Percentiles rank a stretch among this genome's conserved stretches.
Conservation (phyloP, 2,888 invertebrate genomes). For the Protonemura montana region DNA sequence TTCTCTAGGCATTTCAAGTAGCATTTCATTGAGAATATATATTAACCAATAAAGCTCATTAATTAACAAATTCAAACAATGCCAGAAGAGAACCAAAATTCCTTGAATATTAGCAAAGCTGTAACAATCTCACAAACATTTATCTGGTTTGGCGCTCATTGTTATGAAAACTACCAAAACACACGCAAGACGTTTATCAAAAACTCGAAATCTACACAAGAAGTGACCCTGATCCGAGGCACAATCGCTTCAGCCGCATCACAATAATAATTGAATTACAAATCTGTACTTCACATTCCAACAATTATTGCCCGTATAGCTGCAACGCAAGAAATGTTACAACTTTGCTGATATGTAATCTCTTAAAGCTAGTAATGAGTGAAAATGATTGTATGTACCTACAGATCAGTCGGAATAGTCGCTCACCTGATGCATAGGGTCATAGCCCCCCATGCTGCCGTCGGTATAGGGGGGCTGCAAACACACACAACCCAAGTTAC, state of each 20-base stretch:
- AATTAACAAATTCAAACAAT: not conserved
- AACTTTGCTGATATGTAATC: not conserved
- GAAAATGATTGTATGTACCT: slow-evolving; percentile 44
- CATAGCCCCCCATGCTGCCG: slow-evolving; percentile 85
- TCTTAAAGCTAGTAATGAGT: not conserved
- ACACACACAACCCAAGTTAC: slow-evolving; percentile 40
- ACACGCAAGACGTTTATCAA: too few relatives aligned
- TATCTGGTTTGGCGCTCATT: too few relatives aligned
- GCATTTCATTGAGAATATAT: not conserved
- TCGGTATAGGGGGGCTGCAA: slow-evolving; percentile 79
- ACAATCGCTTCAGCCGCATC: too few relatives aligned
- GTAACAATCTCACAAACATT: not conserved
- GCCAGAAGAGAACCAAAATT: not conserved
- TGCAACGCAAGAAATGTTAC: not conserved
- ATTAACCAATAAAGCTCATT: not conserved
- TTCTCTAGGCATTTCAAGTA: not conserved
- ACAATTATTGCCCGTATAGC: not conserved
- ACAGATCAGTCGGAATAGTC: slow-evolving; percentile 50
- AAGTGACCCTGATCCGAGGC: too few relatives aligned
- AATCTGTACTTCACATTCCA: not conserved
- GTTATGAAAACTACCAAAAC: too few relatives aligned
- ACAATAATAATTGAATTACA: too few relatives aligned
- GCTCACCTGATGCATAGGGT: slow-evolving; percentile 88
- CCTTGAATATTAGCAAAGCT: not conserved
- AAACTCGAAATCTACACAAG: too few relatives aligned